These are phyloP conservation scores for Recurvirostra avosetta DNA, from an alignment of 2,113 vertebrate species.

Conservation along the genomic window DNA sequence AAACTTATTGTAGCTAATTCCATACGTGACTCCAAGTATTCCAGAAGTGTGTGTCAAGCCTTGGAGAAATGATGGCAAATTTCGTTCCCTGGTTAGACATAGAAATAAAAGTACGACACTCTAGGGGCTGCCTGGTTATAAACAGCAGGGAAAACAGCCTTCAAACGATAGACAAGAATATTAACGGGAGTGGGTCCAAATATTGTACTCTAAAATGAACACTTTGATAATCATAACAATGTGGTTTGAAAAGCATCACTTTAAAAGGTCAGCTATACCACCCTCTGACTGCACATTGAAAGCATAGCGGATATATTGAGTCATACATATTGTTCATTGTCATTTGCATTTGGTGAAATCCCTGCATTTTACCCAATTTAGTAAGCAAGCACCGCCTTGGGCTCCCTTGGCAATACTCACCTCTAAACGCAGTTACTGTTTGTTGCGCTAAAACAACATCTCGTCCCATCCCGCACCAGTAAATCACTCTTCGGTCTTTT, in stretches of 20 bases:
- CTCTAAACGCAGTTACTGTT: slow-evolving; percentile 52
- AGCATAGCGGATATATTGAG: slow-evolving; percentile 78
- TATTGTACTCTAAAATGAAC: slow-evolving; percentile 39
- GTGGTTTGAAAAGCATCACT: slow-evolving; percentile 73
- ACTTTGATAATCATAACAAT: slow-evolving; percentile 73
- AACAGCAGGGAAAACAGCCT: background rate
- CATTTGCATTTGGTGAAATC: slow-evolving; percentile 86
- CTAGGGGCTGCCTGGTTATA: background rate
- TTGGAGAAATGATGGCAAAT: background rate
- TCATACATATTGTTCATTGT: slow-evolving; percentile 78
- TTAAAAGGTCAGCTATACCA: slow-evolving; percentile 75
- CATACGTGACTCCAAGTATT: background rate
- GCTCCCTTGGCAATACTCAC: slow-evolving; percentile 55
- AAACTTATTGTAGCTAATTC: slow-evolving; percentile 32
- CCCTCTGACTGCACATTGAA: slow-evolving; percentile 61
- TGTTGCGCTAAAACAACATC: slow-evolving; percentile 46
- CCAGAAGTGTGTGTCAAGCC: background rate
- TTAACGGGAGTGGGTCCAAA: slow-evolving; percentile 20
- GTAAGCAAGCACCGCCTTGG: slow-evolving; percentile 55
- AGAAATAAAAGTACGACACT: background rate
- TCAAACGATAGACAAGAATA: background rate
- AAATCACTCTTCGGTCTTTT: slow-evolving; percentile 18
- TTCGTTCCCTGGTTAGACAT: background rate
- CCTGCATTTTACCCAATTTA: slow-evolving; percentile 74
- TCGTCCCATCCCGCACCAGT: background rate